Conservation (phyloP, 1,140 invertebrate genomes). For the Aphelenchoides fujianensis region DNA sequence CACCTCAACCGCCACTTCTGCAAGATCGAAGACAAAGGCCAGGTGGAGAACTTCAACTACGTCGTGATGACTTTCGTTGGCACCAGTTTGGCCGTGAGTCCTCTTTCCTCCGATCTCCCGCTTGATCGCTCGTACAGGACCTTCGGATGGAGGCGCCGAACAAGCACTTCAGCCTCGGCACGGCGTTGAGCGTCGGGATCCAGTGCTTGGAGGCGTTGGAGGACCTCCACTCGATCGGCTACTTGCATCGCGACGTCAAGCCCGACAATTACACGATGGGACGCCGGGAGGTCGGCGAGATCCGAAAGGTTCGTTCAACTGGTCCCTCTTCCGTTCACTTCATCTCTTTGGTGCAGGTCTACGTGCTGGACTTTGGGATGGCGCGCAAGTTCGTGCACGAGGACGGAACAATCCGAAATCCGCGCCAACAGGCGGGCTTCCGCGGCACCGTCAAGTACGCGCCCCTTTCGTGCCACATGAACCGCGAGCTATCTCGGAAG, state of each 20-base stretch:
- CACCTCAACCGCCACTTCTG: constrained; percentile 32
- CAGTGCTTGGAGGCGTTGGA: constrained; percentile 53
- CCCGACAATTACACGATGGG: constrained; percentile 55
- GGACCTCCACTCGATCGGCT: constrained; percentile 46
- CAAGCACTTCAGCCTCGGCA: constrained; percentile 40
- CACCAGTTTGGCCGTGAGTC: constrained; percentile 19
- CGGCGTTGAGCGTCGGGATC: constrained; percentile 46
- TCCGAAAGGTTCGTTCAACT: constrained; percentile 49
- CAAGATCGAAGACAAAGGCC: constrained; percentile 35
- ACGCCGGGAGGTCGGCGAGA: constrained; percentile 44
- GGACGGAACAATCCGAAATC: constrained; percentile 44
- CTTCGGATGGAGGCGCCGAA: constrained; percentile 13
- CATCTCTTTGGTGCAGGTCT: constrained; percentile 44
- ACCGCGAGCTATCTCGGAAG: constrained; percentile 33
- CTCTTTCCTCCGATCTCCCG: background rate
- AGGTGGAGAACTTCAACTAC: constrained; percentile 26
- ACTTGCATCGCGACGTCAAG: constrained; percentile 54
- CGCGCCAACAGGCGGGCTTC: constrained; percentile 38
- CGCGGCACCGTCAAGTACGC: constrained; percentile 51
- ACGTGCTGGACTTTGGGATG: constrained; percentile 60
- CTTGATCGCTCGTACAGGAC: constrained; percentile 12
- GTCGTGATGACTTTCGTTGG: constrained; percentile 35
- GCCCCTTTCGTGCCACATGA: constrained; percentile 39
- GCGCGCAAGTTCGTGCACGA: constrained; percentile 57
- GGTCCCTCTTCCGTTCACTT: background rate